These are phyloP conservation scores for Dolomedes plantarius DNA, from an alignment of 2,888 invertebrate genomes.

Conservation along the genomic window DNA sequence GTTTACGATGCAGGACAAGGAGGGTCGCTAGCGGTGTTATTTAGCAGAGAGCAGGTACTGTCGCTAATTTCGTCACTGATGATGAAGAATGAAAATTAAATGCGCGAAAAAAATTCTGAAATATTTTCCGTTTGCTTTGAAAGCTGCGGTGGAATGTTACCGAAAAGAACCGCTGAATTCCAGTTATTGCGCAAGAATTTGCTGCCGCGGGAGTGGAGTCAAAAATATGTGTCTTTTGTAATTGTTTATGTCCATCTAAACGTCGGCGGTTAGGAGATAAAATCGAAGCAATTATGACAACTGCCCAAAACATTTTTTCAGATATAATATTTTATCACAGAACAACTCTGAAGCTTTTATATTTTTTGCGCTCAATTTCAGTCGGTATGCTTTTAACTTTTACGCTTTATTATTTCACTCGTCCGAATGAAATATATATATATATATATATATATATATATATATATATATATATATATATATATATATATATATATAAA, in stretches of 20 bases:
- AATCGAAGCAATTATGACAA: conserved; percentile 37
- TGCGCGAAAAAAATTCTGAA: conserved; percentile 38
- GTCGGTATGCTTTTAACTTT: no score
- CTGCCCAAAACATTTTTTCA: not conserved
- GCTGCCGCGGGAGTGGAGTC: not conserved
- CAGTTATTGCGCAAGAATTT: conserved; percentile 55
- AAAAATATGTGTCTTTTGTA: conserved; percentile 60
- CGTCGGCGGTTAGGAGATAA: conserved; percentile 26
- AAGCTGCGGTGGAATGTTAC: conserved; percentile 39
- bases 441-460: conserved; percentile 31
- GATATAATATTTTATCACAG: not conserved
- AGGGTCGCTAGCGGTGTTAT: conserved; percentile 22
- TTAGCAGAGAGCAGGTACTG: conserved; percentile 56
- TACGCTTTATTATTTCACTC: no score
- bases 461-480: conserved; percentile 32
- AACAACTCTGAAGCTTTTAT: not conserved
- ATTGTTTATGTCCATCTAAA: conserved; percentile 49
- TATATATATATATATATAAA: conserved; percentile 32
- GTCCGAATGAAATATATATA: no score
- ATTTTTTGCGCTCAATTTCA: not conserved
- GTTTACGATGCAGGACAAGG: not conserved
- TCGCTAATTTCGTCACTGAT: conserved; percentile 55
- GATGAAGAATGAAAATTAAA: conserved; percentile 70
- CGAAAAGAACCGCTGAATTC: conserved; percentile 49
- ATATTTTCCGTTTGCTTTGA: conserved; percentile 63